Evolutionary conservation across 2,888 invertebrate species (phyloP), one percentile per base, ranked within the genome.

Genomic region (Zaprionus obscuricornis): DNA sequence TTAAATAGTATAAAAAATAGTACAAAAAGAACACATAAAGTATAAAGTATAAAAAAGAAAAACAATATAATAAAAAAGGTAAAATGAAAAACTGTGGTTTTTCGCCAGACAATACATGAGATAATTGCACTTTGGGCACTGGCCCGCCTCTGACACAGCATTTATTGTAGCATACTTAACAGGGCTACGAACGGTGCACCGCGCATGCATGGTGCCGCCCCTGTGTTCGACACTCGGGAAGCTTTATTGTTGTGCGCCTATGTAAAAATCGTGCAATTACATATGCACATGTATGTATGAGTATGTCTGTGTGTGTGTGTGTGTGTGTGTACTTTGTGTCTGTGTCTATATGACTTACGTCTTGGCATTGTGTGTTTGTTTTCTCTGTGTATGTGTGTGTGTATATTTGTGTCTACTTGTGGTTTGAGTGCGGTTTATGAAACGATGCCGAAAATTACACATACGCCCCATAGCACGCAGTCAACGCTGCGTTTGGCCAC

Each of bases 101-200:
- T 65, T 42, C 66, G 49, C 75, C 76, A 85, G 84, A 84, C 84
- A 86, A 84, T 84, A 73, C 87, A 84, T 70, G 77, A 72, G 86
- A 85, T 84, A 86, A 84, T 84, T 84, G 87, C 84, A 83, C 85
- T 86, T 86, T 86, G 83, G 87, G 85, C 84, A 78, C 46, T 55
- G 39, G 69, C 60, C 70, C 81, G 67, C 66, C 82, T 77, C 77
- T 84, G 85, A 85, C 85, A 85, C 73, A 76, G 86, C 84, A 84
- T 74, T 84, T 86, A 85, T 74, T 81, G 84, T 85, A 86, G 81
- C 81, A 86, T 85, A 86, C 81, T 81, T 81, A 81, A 81, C 71
- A 46, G 81, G 71, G 78, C 70, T 37, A 31, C 27, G 40, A 37
- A 36, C 8, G 27, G 34, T 22, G 13, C 14, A 18, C 10, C 36